Evolutionary conservation across 2,888 invertebrate species (phyloP).

Genomic region (Oscheius myriophilus): DNA sequence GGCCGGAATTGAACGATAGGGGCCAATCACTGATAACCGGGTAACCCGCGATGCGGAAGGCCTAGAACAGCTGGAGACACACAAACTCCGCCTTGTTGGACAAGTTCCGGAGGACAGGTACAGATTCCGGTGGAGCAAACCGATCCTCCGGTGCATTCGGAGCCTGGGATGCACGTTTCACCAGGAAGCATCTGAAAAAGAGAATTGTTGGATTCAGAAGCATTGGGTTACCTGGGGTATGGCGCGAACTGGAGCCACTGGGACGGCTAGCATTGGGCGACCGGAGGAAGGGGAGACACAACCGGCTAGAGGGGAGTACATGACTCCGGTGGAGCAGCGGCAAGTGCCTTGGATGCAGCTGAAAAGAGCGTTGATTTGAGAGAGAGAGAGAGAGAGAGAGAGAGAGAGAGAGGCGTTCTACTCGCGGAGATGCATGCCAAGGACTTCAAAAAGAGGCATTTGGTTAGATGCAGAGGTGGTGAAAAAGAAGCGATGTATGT

Average conservation of each 20-base stretch:
- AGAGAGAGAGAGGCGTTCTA: conserved; percentile 1
- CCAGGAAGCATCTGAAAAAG: conserved; percentile 10
- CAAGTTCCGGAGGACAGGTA: conserved; percentile 29
- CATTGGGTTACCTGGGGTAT: conserved; percentile 17
- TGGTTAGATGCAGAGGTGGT: too few relatives aligned
- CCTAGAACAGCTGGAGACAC: conserved; percentile 19
- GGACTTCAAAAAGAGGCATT: too few relatives aligned
- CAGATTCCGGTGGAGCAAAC: conserved; percentile 23
- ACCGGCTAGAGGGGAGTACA: conserved; percentile 20
- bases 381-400: not conserved
- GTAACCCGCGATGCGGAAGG: conserved; percentile 15
- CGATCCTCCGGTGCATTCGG: conserved; percentile 33
- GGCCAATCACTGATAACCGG: conserved; percentile 18
- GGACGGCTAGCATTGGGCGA: conserved; percentile 26
- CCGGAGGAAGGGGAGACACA: conserved; percentile 7
- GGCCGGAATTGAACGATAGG: too few relatives aligned
- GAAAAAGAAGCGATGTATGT: too few relatives aligned
- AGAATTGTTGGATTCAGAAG: not conserved
- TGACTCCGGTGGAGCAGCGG: conserved; percentile 11
- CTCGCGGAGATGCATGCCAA: too few relatives aligned
- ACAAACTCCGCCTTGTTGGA: conserved; percentile 26
- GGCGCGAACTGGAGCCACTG: conserved; percentile 6
- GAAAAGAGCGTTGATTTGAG: not conserved
- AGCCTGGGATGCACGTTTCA: conserved; percentile 9
- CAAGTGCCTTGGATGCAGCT: conserved; percentile 29